Base-by-base conservation (phyloP, 2,797 vertebrate species). In the Pipistrellus pygmaeus region DNA sequence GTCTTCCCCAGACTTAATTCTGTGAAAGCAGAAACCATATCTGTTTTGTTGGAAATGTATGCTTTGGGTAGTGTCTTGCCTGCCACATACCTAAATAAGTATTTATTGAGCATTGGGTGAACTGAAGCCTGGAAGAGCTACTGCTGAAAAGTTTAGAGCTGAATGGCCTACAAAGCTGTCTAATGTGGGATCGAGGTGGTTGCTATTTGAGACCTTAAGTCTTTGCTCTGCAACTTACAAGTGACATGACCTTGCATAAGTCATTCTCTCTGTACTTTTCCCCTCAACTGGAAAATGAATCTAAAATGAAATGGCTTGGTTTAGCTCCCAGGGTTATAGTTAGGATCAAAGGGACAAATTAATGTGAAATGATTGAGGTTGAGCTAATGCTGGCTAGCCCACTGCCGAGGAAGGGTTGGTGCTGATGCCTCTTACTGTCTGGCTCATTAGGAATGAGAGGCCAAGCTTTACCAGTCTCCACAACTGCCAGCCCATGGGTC, bases 231-330 rank as follows among this genome's bases (percentile, higher is more conserved):
- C 46, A 30, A 21, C 55, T 78, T 82, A 25, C 7, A 90, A 23
- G 10, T 55, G 69, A 51, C 55, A 27, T 76, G 77, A 82, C 80
- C 51, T 73, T 64, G 46, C 53, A 15, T 64, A 88, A 93, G 48
- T 83, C 85, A 55, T 86, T 93, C 18, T 78, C 60, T 78, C 73
- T 72, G 53, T 93, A 88, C 20, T 62, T 80, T 87, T 53, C 23
- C 51, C 62, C 60, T 77, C 38, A 46, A 8, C 30, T 76, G 32
- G 57, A 85, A 90, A 89, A 21, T 44, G 14, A 80, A 11, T 57
- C 46, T 57, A 3, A 30, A 30, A 21, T 86, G 46, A 85, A 86
- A 78, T 80, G 41, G 41, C 4, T 25, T 82, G 71, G 41, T 84
- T 60, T 78, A 53, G 75, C 73, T 83, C 57, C 64, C 55, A 55